Conservation (phyloP, 2,113 vertebrate species). For the Oriolus oriolus region DNA sequence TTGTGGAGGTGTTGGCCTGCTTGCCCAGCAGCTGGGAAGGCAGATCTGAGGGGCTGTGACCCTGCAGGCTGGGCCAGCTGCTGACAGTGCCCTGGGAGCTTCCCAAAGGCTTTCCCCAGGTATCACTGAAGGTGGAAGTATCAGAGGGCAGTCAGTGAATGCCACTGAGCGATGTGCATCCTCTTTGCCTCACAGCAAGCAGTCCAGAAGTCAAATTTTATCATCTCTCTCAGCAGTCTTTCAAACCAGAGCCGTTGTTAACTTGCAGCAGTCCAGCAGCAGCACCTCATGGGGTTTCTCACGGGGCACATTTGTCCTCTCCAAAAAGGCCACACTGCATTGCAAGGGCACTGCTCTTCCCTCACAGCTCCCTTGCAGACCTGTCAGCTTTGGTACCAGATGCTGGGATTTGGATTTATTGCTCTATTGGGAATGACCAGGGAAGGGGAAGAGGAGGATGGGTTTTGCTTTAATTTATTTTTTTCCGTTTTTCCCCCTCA, state of each 20-base stretch:
- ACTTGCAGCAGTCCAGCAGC: not conserved
- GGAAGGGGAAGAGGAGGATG: not conserved
- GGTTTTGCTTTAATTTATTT: not conserved
- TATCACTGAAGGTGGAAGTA: not conserved
- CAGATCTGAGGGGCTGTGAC: not conserved
- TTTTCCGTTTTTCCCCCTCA: rapidly evolving
- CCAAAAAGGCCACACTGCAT: not conserved
- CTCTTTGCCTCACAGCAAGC: not conserved
- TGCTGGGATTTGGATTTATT: not conserved
- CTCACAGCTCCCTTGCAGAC: not conserved
- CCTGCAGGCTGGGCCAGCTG: not conserved
- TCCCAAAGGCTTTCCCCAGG: not conserved
- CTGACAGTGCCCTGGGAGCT: not conserved
- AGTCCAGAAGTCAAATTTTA: not conserved
- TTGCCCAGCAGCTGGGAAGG: not conserved
- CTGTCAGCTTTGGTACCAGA: not conserved
- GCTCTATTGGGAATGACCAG: not conserved
- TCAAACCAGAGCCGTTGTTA: not conserved
- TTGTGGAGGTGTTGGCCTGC: not conserved
- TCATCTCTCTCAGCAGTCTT: not conserved
- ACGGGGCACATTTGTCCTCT: not conserved
- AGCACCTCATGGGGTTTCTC: not conserved
- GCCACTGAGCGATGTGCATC: not conserved
- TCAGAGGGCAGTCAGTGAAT: not conserved
- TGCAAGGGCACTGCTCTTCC: not conserved